These are phyloP conservation scores for Galbula dea DNA, from an alignment of 2,113 vertebrate species.

Conservation along the genomic window DNA sequence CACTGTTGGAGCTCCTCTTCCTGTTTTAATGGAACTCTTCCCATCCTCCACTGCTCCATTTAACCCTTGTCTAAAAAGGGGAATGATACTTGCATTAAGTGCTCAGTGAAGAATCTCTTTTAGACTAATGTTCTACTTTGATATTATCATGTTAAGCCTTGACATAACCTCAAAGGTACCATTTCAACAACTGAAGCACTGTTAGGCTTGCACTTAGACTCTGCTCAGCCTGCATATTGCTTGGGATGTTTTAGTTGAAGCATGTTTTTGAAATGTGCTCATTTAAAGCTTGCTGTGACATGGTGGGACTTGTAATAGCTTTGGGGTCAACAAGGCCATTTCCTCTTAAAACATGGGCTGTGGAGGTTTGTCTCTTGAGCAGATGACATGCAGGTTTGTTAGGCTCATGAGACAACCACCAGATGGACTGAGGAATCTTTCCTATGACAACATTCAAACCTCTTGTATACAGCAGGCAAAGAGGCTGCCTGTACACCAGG, in stretches of 20 bases:
- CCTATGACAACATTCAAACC: background rate
- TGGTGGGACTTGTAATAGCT: background rate
- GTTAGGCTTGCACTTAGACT: background rate
- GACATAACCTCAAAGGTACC: background rate
- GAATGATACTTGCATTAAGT: background rate
- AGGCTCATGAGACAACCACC: background rate
- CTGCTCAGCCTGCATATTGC: background rate
- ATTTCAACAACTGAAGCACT: background rate
- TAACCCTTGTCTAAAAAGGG: background rate
- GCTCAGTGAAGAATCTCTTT: background rate
- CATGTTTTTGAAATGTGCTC: background rate
- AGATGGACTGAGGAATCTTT: background rate
- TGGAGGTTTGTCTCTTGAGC: background rate
- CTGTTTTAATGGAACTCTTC: slow-evolving; percentile 27
- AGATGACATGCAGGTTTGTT: background rate
- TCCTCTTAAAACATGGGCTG: background rate
- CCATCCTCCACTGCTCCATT: slow-evolving; percentile 17
- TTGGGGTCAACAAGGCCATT: background rate
- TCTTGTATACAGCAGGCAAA: background rate
- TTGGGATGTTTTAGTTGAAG: background rate
- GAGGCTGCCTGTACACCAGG: background rate
- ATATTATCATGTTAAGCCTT: background rate
- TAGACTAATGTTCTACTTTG: background rate
- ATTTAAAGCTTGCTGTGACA: background rate
- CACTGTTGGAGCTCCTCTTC: background rate